Base-by-base conservation (phyloP, 2,888 invertebrate species). In the Gymnosoma rotundatum region DNA sequence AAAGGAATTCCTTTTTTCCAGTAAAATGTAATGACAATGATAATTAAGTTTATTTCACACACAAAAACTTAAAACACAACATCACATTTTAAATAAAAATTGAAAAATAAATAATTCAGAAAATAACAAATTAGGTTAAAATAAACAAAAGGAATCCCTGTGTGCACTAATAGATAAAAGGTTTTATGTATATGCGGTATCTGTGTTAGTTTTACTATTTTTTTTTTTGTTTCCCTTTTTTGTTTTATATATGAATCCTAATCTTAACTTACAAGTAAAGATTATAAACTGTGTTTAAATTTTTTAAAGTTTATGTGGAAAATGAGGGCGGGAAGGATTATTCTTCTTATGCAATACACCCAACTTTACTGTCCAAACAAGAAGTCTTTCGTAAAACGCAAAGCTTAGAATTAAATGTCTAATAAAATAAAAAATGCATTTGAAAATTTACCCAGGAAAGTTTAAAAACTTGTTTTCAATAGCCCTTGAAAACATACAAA, bases 201-300 rank as follows among this genome's bases (percentile, higher is more conserved):
- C 18, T 64, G 50, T 84, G 61, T 81, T 73, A 78, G 63, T 78
- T 81, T 74, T 63, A 69, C 72, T 58, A 63, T 74, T 61, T 56
- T 54, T 56, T 45, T 42, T 42, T 32, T 42, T 12, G 42, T 3
- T 42, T 42, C 10, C 42, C 42, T 42, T 42, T n/a, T 25, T 25
- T 25, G 25, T 36, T 78, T 21, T 66, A 83, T 72, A 72, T 78
- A 84, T 81, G 81, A 84, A 70, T 84, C 81, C 81, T 84, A 81
- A 63, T 81, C 64, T 84, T 64, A 84, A 74, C 81, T 84, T 81
- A 84, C 78, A 60, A 78, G 56, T 84, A 80, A 67, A 56, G 73
- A 84, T 81, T 81, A 83, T 73, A 80, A 83, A 78, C 78, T 76
- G 67, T 66, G 60, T 73, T 52, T 52, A n/a, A 52, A 8, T 32